phyloP scores from a whole-genome alignment of 2,888 invertebrate species.

The Mythimna ferrago region DNA sequence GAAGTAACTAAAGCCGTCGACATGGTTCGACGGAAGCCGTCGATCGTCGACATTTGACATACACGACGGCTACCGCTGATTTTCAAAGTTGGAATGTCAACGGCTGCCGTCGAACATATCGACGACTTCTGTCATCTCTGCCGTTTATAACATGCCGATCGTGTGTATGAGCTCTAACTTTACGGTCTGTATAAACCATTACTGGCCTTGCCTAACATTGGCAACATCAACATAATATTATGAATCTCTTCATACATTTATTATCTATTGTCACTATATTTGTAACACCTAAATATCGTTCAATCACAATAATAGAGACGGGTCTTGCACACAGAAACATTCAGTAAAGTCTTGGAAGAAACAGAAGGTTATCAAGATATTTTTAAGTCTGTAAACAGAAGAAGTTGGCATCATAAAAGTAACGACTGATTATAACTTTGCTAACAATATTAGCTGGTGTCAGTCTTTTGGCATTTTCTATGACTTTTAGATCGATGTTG shows the following conservation, averaged over 20 bases:
- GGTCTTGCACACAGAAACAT: slow-evolving; percentile 61
- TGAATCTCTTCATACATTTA: slow-evolving; percentile 63
- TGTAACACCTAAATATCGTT: slow-evolving; percentile 66
- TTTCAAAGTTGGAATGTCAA: too few species aligned
- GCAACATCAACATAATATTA: slow-evolving; percentile 73
- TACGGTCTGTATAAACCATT: slow-evolving; percentile 73
- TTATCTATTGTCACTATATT: slow-evolving; percentile 73
- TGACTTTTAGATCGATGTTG: slow-evolving; percentile 33
- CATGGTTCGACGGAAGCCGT: too few species aligned
- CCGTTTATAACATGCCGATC: too few species aligned
- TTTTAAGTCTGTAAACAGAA: slow-evolving; percentile 54
- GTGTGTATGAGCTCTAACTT: slow-evolving; percentile 25
- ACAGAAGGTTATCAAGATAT: slow-evolving; percentile 51
- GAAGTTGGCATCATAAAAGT: slow-evolving; percentile 54
- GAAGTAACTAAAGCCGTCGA: too few species aligned
- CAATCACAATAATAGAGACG: slow-evolving; percentile 67
- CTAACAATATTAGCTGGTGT: slow-evolving; percentile 43
- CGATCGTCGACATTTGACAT: too few species aligned
- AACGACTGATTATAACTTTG: slow-evolving; percentile 50
- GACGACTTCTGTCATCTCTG: too few species aligned
- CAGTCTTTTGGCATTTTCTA: slow-evolving; percentile 56
- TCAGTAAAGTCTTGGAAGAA: slow-evolving; percentile 53
- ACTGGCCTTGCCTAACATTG: slow-evolving; percentile 81
- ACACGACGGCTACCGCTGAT: too few species aligned
- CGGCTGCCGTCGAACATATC: too few species aligned